Conservation (phyloP, 2,888 invertebrate genomes). For the Brachypalpus laphriformis region DNA sequence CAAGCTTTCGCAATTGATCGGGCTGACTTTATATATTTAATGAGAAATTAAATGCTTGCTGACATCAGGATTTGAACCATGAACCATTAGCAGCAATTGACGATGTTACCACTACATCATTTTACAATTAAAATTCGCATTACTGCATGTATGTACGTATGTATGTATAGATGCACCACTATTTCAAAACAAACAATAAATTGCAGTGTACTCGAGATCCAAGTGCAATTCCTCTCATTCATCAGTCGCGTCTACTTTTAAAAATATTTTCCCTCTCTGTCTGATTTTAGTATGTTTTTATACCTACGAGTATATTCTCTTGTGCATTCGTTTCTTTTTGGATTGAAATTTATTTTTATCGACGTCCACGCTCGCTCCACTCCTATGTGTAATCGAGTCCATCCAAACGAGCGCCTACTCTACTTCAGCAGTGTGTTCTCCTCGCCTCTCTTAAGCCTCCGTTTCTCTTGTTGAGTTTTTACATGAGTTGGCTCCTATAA, state of each 20-base stretch:
- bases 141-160: too few relatives aligned
- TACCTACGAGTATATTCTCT: background rate
- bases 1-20: too few relatives aligned
- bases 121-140: too few relatives aligned
- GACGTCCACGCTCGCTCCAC: conserved; percentile 2
- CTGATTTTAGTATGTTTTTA: background rate
- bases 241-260: background rate
- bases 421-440: conserved; percentile 3
- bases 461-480: background rate
- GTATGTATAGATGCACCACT: background rate
- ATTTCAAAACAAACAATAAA: conserved; percentile 13
- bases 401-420: conserved; percentile 34
- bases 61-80: too few relatives aligned
- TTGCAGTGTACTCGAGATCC: background rate
- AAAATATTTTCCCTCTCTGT: background rate
- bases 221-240: conserved; percentile 14
- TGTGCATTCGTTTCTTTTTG: background rate
- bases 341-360: conserved; percentile 34
- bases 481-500: background rate
- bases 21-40: too few relatives aligned
- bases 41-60: too few relatives aligned
- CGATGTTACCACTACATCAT: too few relatives aligned
- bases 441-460: conserved; percentile 13
- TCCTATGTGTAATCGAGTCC: conserved; percentile 4
- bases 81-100: too few relatives aligned